Evolutionary conservation across 2,113 vertebrate species (phyloP), one percentile per base, ranked within the genome.

Genomic region (Melanerpes aurifrons): DNA sequence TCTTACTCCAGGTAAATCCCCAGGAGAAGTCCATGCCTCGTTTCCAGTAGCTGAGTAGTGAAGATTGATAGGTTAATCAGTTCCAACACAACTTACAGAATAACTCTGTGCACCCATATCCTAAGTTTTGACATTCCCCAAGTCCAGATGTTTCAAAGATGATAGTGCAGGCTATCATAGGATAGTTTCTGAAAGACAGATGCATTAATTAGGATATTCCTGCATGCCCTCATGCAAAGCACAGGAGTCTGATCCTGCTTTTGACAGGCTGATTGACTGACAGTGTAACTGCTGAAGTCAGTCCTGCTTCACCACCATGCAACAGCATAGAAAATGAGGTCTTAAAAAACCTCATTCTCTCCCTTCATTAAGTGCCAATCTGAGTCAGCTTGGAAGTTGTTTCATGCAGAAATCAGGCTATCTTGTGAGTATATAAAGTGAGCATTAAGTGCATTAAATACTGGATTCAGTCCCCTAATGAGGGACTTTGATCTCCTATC

Each of bases 31-130:
- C 6, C 2, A 24, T 57, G 62, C 58, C 92, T 92, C 7, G 0
- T 86, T 93, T 94, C 64, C 50, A 80, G 68, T 19, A 74, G 68
- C 53, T 70, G 58, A 77, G 70, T 87, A 90, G 92, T 54, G 64
- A 77, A 87, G 93, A 93, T 72, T 82, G 96, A 92, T 90, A 54
- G 83, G 80, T 92, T 92, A 86, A 96, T 94, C 87, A 58, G 47
- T 43, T 89, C 84, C 83, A 89, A 57, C 81, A 66, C 47, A 75
- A 82, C 35, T 63, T 87, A 64, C 22, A 63, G 72, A 82, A 58
- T 47, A 82, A 66, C 7, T 53, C 10, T 3, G 21, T 72, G 40
- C 1, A 3, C 80, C 85, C 57, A 24, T 1, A 83, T 32, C 62
- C 45, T 35, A 31, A 83, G 47, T 87, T 94, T 53, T 91, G 82